Conservation (phyloP, 2,888 invertebrate genomes). For the Stenurella melanura region DNA sequence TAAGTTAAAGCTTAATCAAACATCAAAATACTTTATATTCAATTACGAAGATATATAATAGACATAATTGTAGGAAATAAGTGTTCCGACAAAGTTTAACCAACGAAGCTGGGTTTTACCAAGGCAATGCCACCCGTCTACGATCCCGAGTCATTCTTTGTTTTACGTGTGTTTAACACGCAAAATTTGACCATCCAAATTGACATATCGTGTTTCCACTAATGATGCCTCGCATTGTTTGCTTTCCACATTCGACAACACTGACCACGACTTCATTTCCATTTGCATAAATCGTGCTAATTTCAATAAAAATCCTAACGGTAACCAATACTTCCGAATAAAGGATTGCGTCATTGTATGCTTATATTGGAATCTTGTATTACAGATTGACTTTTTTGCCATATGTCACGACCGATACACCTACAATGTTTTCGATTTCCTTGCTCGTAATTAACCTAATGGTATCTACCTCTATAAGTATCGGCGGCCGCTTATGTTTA, state of each 20-base stretch:
- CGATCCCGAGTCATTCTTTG: background rate
- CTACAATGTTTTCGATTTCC: conserved; percentile 35
- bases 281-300: conserved; percentile 64
- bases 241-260: conserved; percentile 58
- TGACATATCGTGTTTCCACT: conserved; percentile 59
- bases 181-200: conserved; percentile 47
- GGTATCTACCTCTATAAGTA: conserved; percentile 3
- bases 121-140: background rate
- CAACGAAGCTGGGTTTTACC: background rate
- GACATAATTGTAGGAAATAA: background rate
- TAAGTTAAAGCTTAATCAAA: too few species aligned
- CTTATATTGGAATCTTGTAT: conserved; percentile 66
- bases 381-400: conserved; percentile 57
- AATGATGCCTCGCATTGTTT: conserved; percentile 60
- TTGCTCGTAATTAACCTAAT: conserved; percentile 32
- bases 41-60: background rate
- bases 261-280: conserved; percentile 60
- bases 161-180: conserved; percentile 19
- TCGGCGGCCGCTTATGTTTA: background rate
- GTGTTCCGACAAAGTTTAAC: background rate
- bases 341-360: conserved; percentile 69
- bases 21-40: too few species aligned
- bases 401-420: conserved; percentile 58
- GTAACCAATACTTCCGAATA: conserved; percentile 64
- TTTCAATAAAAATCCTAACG: conserved; percentile 67